Evolutionary conservation across 2,888 invertebrate species (phyloP), one percentile per base, ranked within the genome.

Genomic region (Oconnorella tubifera): DNA sequence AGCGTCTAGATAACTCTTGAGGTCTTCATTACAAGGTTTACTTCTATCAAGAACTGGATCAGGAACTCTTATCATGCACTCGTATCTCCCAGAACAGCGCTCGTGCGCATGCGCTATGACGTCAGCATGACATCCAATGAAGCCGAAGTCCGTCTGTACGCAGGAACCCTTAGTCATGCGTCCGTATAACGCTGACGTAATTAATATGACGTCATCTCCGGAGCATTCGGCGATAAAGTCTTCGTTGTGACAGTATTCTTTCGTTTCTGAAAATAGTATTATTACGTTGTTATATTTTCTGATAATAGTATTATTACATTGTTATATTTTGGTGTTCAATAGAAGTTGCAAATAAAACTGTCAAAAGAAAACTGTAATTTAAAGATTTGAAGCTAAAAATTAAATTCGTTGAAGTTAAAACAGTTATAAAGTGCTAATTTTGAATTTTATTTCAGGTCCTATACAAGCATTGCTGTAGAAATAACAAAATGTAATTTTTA

Each of bases 231-330:
- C 68, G 25, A 55, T 50, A 60, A 68, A 68, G 56, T 62, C 68
- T 40, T 68, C 68, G 53, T 68, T 68, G 65, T 68, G 68, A 28
- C 68, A 68, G 57, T 62, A 68, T 53, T 68, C 63, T 19, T 59
- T 63, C 29, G 49, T 28, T 19, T 60, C 60, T 60, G 48, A 10
- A 19, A 40, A 40, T 40, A n/a, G n/a, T n/a, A n/a, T n/a, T n/a
- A n/a, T n/a, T n/a, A n/a, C n/a, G n/a, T n/a, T n/a, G n/a, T n/a
- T n/a, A n/a, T n/a, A n/a, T n/a, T n/a, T n/a, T n/a, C n/a, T n/a
- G n/a, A n/a, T n/a, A n/a, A n/a, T n/a, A n/a, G n/a, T n/a, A n/a
- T n/a, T n/a, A n/a, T n/a, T n/a, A n/a, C n/a, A n/a, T n/a, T n/a
- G n/a, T n/a, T n/a, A n/a, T n/a, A n/a, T n/a, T n/a, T n/a, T n/a